Percentiles rank a stretch among this genome's conserved stretches.
These are phyloP conservation scores for Tautogolabrus adspersus DNA, from an alignment of 2,113 vertebrate species.

Conservation along the genomic window DNA sequence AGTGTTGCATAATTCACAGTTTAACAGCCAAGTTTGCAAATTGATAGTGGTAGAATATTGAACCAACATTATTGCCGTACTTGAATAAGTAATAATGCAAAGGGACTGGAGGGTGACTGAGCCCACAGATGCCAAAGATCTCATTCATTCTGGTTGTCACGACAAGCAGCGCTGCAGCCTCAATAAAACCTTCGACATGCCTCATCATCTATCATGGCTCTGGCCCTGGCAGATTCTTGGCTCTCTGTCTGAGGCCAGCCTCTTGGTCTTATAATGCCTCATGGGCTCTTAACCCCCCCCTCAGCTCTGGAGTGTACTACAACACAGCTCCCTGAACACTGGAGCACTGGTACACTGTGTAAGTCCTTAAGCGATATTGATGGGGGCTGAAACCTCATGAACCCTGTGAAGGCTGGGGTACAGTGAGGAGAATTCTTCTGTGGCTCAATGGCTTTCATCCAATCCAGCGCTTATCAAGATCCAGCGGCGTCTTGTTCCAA, in stretches of 20 bases:
- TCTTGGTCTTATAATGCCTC: constrained; percentile 28
- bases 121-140: constrained; percentile 53
- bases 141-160: constrained; percentile 66
- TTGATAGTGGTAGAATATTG: constrained; percentile 60
- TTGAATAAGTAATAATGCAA: constrained; percentile 68
- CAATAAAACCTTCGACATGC: constrained; percentile 60
- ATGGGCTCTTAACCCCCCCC: constrained; percentile 16
- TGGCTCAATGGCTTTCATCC: constrained; percentile 45
- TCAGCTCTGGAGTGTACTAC: constrained; percentile 7
- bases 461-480: constrained; percentile 56
- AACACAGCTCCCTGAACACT: constrained; percentile 15
- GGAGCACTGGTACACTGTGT: constrained; percentile 11
- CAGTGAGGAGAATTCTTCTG: constrained; percentile 26
- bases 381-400: constrained; percentile 45
- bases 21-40: constrained; percentile 64
- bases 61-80: constrained; percentile 59
- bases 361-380: constrained; percentile 62
- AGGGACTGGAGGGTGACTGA: constrained; percentile 18
- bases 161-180: constrained; percentile 40
- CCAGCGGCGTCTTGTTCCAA: constrained; percentile 31
- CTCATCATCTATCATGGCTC: constrained; percentile 64
- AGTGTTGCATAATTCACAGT: constrained; percentile 69
- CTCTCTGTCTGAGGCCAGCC: constrained; percentile 25
- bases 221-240: constrained; percentile 62
- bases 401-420: constrained; percentile 5